Base-by-base conservation (phyloP, 1,140 invertebrate species). In the Helicoverpa armigera region DNA sequence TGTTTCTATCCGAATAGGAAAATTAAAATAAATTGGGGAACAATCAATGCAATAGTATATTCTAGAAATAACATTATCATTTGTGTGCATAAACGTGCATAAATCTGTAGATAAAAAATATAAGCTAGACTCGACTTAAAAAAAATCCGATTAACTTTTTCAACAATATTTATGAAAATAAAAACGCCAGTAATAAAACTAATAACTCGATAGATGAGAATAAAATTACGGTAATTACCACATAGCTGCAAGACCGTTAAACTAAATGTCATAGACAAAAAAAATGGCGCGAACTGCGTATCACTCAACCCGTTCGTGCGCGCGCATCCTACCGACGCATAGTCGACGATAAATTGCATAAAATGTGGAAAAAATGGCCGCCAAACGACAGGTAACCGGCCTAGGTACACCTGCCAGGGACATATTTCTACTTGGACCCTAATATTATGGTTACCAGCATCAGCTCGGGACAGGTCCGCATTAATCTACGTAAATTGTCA, bases 231-330 rank as follows among this genome's bases (percentile, higher is more conserved):
- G 31, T 67, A 67, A 50, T 16, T 16, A 50, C 43, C 14, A 10
- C 63, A 67, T 63, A 35, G 29, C 35, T 13, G 29, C 29, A 18
- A 50, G 10, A 11, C 63, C 63, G 63, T 67, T 67, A 67, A 16
- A n/a, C 48, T 70, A 53, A 70, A 70, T 70, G 67, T 53, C 43
- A 75, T 75, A 65, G 48, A 65, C 50, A 60, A 60, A 61, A 75
- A 75, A 23, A 35, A n/a, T 14, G 54, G 72, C 50, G 50, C 56
- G 18, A 61, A 67, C 48, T 43, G 23, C 16, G 43, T 63, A 65
- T 61, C 18, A 53, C 61, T 54, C 16, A 77, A 77, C 51, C 50
- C 50, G 74, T 53, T 65, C 58, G 50, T 56, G 56, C 5, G 16
- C 56, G 16, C 35, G 53, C 67, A 50, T n/a, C 35, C 65, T 67